Conservation (phyloP, 1,140 invertebrate species). For the Sycophaga agraensis region DNA sequence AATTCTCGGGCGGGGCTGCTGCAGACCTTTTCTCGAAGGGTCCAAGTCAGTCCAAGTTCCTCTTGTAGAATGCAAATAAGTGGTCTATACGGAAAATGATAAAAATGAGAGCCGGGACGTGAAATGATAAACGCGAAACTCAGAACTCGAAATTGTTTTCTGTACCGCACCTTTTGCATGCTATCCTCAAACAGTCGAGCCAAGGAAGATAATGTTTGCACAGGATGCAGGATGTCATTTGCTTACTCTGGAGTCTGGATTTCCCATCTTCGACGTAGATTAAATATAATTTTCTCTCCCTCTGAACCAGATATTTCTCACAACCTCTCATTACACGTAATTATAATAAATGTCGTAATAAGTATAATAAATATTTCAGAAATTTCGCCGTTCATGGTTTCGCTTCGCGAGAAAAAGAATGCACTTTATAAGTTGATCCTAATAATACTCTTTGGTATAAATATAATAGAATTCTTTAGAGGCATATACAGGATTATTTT, state of each 20-base stretch:
- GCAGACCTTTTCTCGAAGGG: no score
- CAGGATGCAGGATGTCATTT: not conserved
- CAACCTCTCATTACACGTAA: not conserved
- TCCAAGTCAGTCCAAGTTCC: no score
- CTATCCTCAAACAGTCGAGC: not conserved
- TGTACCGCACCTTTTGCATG: not conserved
- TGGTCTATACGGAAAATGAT: not conserved
- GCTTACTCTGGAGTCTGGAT: not conserved
- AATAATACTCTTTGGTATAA: no score
- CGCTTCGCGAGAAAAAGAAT: no score
- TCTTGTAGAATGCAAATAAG: not conserved
- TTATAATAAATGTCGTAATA: not conserved
- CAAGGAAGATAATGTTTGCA: not conserved
- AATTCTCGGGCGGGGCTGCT: not conserved
- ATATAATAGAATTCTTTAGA: no score
- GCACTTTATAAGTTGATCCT: no score
- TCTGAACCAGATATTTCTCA: no score
- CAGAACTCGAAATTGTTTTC: no score
- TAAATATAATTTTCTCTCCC: not conserved
- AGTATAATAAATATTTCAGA: no score
- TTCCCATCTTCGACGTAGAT: not conserved
- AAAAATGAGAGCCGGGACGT: not conserved
- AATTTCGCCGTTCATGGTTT: no score
- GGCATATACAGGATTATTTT: no score
- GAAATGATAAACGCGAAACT: no score